phyloP scores from a whole-genome alignment of 2,113 vertebrate species.

The Corvus cornix region DNA sequence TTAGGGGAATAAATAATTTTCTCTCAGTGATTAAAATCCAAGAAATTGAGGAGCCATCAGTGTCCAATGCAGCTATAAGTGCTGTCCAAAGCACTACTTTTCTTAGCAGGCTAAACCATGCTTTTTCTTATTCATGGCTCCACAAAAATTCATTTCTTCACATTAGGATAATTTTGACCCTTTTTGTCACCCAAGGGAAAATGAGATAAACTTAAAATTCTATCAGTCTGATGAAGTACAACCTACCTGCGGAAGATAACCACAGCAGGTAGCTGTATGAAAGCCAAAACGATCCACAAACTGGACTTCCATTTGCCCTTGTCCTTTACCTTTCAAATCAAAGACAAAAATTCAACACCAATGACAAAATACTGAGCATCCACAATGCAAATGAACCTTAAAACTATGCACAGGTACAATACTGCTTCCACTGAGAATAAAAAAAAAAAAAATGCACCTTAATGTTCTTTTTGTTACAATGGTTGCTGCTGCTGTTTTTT shows the following conservation, averaged over 20 bases:
- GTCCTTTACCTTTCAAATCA: constrained; percentile 67
- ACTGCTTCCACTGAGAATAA: neutral
- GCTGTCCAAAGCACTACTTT: neutral
- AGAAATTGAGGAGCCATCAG: neutral
- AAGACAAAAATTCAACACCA: constrained; percentile 2
- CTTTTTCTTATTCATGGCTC: neutral
- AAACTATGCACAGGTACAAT: neutral
- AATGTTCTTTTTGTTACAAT: neutral
- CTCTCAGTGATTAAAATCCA: neutral
- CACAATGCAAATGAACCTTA: neutral
- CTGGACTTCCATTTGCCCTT: constrained; percentile 58
- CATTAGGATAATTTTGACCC: neutral
- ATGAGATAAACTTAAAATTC: neutral
- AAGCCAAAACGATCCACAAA: constrained; percentile 88
- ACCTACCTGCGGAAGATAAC: constrained; percentile 90
- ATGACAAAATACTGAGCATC: neutral
- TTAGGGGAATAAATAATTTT: neutral
- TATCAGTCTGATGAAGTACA: neutral
- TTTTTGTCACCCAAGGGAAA: neutral
- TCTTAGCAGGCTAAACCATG: neutral
- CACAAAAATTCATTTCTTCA: neutral
- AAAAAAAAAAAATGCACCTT: neutral
- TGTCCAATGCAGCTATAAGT: neutral
- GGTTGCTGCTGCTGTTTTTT: neutral
- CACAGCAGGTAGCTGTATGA: constrained; percentile 86